Evolutionary conservation across 2,113 vertebrate genomes (phyloP), one percentile per base, ranked within the genome.

Genomic region (Crotophaga sulcirostris): DNA sequence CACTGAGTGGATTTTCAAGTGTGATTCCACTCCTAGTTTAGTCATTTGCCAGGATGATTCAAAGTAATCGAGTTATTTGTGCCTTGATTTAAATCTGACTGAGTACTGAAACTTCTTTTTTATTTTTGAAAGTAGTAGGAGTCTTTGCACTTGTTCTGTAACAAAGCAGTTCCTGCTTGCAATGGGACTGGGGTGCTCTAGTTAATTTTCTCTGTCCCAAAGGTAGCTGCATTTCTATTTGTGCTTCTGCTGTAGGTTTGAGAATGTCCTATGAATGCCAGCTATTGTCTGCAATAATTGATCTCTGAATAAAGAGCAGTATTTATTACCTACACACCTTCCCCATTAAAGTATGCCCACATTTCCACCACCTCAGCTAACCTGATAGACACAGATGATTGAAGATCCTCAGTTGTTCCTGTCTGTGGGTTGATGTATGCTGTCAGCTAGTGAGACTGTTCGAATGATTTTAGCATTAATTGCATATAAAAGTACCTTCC

Each of bases 401-500:
- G 93, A 92, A 94, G 85, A 70, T 72, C n/a, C 68, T 40, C 38
- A 16, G 29, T 38, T 28, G 36, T 40, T 90, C n/a, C 34, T 74
- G 67, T 34, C 85, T 1, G 11, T 92, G 87, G 87, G 85, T 49
- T 94, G 93, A 74, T 70, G 63, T 1, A 3, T 86, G 82, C 92
- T 96, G 90, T 91, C 90, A 90, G 67, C 24, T 6, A 88, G 36
- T 4, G 72, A 91, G 74, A 25, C 78, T 59, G 45, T 54, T 96
- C 72, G 23, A 88, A 58, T 44, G 8, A 95, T 90, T 90, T 29
- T 83, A 60, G 82, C 28, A 45, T 68, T 95, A 93, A 95, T 89
- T 95, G 76, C 64, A 7, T 64, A 45, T 59, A 72, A 81, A 94
- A 91, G 28, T 7, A 70, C 38, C 51, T 93, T 90, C 85, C 75